Percentiles rank a stretch among this genome's conserved stretches.
Evolutionary conservation across 2,888 invertebrate genomes (phyloP).

Genomic region (Diaperis boleti): DNA sequence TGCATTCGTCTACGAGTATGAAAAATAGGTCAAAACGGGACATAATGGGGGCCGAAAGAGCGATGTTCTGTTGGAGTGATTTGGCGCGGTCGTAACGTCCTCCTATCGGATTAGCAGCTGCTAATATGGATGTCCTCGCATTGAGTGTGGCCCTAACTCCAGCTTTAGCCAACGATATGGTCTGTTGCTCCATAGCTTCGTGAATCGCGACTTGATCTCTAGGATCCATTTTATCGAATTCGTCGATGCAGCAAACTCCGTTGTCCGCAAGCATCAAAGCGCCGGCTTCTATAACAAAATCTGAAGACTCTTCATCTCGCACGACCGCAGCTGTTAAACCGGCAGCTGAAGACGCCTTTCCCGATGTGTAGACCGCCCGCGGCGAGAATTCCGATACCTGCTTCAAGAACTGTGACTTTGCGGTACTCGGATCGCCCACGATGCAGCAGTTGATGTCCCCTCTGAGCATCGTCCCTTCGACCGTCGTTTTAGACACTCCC

Average conservation of each 20-base stretch:
- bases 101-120: slow-evolving; percentile 98
- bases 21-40: slow-evolving; percentile 99
- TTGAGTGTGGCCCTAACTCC: slow-evolving; percentile 97
- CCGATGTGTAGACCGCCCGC: slow-evolving; percentile 97
- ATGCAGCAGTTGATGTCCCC: slow-evolving; percentile 98
- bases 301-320: slow-evolving; percentile 95
- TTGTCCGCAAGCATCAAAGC: slow-evolving; percentile 99
- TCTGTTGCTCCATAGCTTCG: slow-evolving; percentile 99
- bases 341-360: slow-evolving; percentile 97
- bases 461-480: slow-evolving; percentile 89
- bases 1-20: slow-evolving; percentile 96
- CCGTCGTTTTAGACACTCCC: slow-evolving; percentile 94
- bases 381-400: slow-evolving; percentile 94
- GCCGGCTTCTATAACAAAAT: slow-evolving; percentile 99
- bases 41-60: slow-evolving; percentile 96
- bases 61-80: slow-evolving; percentile 94
- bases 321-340: slow-evolving; percentile 99
- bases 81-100: slow-evolving; percentile 91
- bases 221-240: slow-evolving; percentile 99
- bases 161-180: slow-evolving; percentile 98
- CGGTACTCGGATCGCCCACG: slow-evolving; percentile 99
- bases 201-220: slow-evolving; percentile 98
- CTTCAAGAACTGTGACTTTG: slow-evolving; percentile 97
- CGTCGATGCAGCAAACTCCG: slow-evolving; percentile 98
- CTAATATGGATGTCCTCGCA: slow-evolving; percentile 96